Evolutionary conservation across 2,113 vertebrate genomes (phyloP), one percentile per base, ranked within the genome.

Genomic region (Heteronetta atricapilla): DNA sequence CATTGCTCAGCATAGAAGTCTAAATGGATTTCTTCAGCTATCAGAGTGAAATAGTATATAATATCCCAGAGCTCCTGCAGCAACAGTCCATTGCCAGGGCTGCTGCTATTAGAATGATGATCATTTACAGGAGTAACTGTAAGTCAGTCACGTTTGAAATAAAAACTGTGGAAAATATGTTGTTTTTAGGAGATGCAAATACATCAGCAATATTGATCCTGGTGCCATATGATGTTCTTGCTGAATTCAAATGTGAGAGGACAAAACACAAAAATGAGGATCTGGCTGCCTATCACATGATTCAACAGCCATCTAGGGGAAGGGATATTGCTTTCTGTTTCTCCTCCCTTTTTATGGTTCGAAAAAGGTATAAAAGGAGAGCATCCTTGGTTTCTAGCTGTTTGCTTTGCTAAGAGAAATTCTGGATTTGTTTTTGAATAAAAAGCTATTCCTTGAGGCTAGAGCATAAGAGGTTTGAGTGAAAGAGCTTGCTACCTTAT

Each of bases 121-220:
- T 58, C 79, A 85, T 59, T 90, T 82, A 50, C 34, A 94, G 77
- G 38, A 93, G 62, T 79, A 64, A 34, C 86, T 82, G 4, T 64
- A 87, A 73, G 76, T 89, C 68, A 73, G 26, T 79, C 25, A 1
- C 75, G 91, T 86, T 90, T 73, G 62, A 85, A 80, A 91, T 89
- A 67, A 91, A 97, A 95, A 75, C 83, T 75, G 60, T 78, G 69
- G 56, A 6, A 92, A 97, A 94, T 82, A 58, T n/a, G 66, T 79
- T 94, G 84, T 94, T 92, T 89, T 18, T 44, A 67, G 84, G 50
- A 89, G 82, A 82, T 82, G 81, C 73, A 92, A 93, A 92, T 79
- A 66, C 28, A 62, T 21, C 77, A 72, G 77, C 96, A 92, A 56
- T 89, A 82, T 90, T 94, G 93, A 87, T 85, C 74, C 40, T 13